Base-by-base conservation (phyloP, 2,113 vertebrate genomes). In the Heterochromis multidens region DNA sequence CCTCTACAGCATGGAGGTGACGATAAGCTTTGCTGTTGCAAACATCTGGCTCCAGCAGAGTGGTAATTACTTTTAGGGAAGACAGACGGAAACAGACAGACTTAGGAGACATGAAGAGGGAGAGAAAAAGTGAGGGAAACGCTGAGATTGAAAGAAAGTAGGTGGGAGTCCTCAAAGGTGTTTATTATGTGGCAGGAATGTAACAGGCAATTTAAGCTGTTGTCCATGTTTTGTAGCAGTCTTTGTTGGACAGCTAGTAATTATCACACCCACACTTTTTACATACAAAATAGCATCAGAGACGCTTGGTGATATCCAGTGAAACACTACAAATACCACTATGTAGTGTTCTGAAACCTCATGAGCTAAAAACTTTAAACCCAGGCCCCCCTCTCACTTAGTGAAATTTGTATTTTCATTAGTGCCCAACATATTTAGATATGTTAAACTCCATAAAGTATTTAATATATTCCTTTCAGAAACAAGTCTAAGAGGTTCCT, bases 181-280 rank as follows among this genome's bases (percentile, higher is more conserved):
- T 91, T 90, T 83, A 87, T 86, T 88, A 88, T 89, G 88, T 80
- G 65, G 37, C 52, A 83, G 83, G 85, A 90, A 76, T 76, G 65
- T 58, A 88, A 88, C 81, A 81, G 83, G 49, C 87, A 87, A 80
- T 90, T 91, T 43, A 85, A 85, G 87, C 40, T 33, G 70, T 67
- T 76, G 76, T 86, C 77, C 77, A 25, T 80, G 85, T 89, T 88
- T 84, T 77, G 70, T 12, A 31, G 52, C 88, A 80, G 83, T 19
- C 59, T 87, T 85, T 76, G 88, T 83, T 85, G 10, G 46, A 80
- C 91, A 91, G 87, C 85, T 79, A 83, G 79, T 88, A 90, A 92
- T 92, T 92, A 93, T 84, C 85, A 81, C 88, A 77, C 91, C 91
- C 91, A 91, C 88, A 43, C 33, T 10, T 84, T 86, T 87, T 70